These are phyloP conservation scores for Drosophila picticornis DNA, from an alignment of 2,888 invertebrate genomes.

Conservation along the genomic window DNA sequence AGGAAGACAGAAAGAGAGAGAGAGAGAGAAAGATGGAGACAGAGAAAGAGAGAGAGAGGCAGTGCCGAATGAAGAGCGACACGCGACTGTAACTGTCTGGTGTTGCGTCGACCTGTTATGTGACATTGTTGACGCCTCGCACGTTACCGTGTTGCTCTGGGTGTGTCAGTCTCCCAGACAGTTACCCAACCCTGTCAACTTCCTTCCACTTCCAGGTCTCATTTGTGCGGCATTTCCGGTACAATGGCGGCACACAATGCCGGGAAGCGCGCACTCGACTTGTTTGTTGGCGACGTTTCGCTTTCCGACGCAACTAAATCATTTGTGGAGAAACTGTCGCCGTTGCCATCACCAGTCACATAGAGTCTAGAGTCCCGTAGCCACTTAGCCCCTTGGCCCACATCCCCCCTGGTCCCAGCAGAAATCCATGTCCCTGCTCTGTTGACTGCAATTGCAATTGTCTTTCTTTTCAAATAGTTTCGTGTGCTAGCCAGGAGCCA, in stretches of 20 bases:
- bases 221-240: constrained; percentile 80
- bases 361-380: not conserved
- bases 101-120: constrained; percentile 60
- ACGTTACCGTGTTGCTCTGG: constrained; percentile 41
- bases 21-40: not conserved
- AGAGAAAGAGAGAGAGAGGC: not conserved
- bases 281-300: constrained; percentile 79
- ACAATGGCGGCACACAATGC: constrained; percentile 69
- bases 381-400: not conserved
- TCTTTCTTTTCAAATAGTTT: constrained; percentile 78
- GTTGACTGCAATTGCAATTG: constrained; percentile 64
- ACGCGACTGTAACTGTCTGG: constrained; percentile 16
- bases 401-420: not conserved
- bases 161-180: constrained; percentile 11
- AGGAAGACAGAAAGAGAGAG: no score
- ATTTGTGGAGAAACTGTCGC: constrained; percentile 60
- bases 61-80: constrained; percentile 1
- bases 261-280: constrained; percentile 63
- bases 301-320: constrained; percentile 77
- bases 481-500: constrained; percentile 57
- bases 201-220: constrained; percentile 79
- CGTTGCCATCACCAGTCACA: constrained; percentile 13
- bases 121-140: constrained; percentile 58
- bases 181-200: constrained; percentile 62
- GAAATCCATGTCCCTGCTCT: not conserved